These are phyloP conservation scores for Ailurus styani DNA, from an alignment of 2,113 vertebrate genomes.

Conservation along the genomic window DNA sequence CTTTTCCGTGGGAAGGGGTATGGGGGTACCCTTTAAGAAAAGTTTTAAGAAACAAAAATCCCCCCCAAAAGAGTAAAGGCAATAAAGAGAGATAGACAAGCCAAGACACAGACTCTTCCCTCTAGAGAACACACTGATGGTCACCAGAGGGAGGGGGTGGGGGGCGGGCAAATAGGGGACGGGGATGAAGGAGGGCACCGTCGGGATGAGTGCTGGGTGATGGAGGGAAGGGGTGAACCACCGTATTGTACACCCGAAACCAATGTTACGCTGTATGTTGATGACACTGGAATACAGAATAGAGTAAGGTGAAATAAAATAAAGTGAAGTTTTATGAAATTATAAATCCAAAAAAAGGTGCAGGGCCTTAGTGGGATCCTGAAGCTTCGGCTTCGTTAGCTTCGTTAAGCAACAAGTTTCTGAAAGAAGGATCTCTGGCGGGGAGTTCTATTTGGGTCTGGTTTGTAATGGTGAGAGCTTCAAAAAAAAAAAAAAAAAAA, in stretches of 20 bases:
- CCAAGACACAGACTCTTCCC: not conserved
- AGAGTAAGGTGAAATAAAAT: not conserved
- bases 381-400: no score
- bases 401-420: not conserved
- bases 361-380: rapidly evolving
- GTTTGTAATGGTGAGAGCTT: not conserved
- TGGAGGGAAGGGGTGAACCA: not conserved
- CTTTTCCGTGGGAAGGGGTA: not conserved
- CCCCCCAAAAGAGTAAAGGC: not conserved
- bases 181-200: not conserved
- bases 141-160: not conserved
- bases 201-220: not conserved
- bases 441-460: not conserved
- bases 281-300: not conserved
- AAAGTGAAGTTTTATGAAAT: not conserved
- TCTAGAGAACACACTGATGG: not conserved
- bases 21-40: not conserved
- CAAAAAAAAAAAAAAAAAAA: not conserved
- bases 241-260: not conserved
- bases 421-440: rapidly evolving
- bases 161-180: not conserved
- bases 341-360: not conserved
- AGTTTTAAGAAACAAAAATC: not conserved
- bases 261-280: not conserved
- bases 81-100: not conserved